Conservation (phyloP, 1,140 invertebrate genomes). For the Brachystomella parvula region DNA sequence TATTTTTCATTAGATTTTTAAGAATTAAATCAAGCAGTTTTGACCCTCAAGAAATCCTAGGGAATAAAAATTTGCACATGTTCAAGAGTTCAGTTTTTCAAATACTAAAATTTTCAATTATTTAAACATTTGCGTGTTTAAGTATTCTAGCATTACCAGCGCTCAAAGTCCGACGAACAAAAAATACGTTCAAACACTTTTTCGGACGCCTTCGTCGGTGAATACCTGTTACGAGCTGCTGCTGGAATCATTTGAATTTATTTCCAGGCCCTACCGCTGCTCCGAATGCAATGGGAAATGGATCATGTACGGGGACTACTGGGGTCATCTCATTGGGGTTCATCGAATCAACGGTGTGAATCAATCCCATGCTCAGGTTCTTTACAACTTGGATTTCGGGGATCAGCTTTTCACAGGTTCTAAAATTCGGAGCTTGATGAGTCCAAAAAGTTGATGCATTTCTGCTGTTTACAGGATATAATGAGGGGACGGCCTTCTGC, state of each 20-base stretch:
- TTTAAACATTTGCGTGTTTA: too few relatives aligned
- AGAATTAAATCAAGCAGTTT: too few relatives aligned
- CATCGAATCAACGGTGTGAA: constrained; percentile 25
- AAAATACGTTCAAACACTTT: not conserved
- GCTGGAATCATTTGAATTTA: not conserved
- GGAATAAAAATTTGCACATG: too few relatives aligned
- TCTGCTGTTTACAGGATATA: not conserved
- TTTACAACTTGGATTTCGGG: constrained; percentile 22
- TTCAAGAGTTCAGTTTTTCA: too few relatives aligned
- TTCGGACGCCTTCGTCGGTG: not conserved
- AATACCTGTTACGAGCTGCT: not conserved
- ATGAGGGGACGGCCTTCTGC: constrained; percentile 18
- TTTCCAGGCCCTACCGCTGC: constrained; percentile 18
- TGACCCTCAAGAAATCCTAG: too few relatives aligned
- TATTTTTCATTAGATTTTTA: too few relatives aligned
- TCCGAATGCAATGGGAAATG: constrained; percentile 22
- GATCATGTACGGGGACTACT: constrained; percentile 22
- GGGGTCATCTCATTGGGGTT: constrained; percentile 11
- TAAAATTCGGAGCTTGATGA: not conserved
- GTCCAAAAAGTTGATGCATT: not conserved
- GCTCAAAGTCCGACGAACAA: not conserved
- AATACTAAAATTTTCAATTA: too few relatives aligned
- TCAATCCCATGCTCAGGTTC: constrained; percentile 14
- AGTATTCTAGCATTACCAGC: too few relatives aligned
- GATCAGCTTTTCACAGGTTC: too few relatives aligned